phyloP scores from a whole-genome alignment of 2,113 vertebrate species.

The Calidris pugnax region DNA sequence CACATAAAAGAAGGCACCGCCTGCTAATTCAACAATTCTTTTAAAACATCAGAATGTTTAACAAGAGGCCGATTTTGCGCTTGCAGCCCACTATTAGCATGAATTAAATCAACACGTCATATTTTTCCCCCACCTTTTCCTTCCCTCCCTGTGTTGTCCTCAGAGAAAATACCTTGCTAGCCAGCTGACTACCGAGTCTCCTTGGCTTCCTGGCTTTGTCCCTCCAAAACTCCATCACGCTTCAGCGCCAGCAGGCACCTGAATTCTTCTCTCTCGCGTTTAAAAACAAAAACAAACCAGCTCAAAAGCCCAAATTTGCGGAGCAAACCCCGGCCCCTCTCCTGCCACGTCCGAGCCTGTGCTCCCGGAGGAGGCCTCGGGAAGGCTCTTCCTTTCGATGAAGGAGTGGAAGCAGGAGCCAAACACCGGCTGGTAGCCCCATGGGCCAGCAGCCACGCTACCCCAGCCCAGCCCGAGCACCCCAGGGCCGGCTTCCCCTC shows the following conservation, averaged over 20 bases:
- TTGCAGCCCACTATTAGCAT: accelerated
- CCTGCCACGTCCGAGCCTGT: not conserved
- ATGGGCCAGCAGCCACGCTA: not conserved
- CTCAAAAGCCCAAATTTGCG: too few species aligned
- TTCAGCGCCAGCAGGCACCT: not conserved
- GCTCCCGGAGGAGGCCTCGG: not conserved
- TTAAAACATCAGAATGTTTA: not conserved
- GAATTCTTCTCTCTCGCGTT: not conserved
- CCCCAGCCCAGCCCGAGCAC: too few species aligned
- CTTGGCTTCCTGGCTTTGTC: not conserved
- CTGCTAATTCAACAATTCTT: not conserved
- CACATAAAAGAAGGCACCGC: not conserved
- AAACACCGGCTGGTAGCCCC: not conserved
- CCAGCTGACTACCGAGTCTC: not conserved
- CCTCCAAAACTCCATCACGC: not conserved
- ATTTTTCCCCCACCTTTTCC: not conserved
- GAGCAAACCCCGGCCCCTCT: accelerated
- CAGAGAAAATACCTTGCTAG: not conserved
- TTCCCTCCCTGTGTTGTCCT: accelerated
- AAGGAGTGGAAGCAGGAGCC: accelerated
- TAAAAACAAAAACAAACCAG: too few species aligned
- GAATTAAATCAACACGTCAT: not conserved
- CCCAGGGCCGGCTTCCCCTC: not conserved
- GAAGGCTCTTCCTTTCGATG: accelerated
- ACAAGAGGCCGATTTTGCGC: not conserved